Base-by-base conservation (phyloP, 2,888 invertebrate species). In the Saturnia pavonia region DNA sequence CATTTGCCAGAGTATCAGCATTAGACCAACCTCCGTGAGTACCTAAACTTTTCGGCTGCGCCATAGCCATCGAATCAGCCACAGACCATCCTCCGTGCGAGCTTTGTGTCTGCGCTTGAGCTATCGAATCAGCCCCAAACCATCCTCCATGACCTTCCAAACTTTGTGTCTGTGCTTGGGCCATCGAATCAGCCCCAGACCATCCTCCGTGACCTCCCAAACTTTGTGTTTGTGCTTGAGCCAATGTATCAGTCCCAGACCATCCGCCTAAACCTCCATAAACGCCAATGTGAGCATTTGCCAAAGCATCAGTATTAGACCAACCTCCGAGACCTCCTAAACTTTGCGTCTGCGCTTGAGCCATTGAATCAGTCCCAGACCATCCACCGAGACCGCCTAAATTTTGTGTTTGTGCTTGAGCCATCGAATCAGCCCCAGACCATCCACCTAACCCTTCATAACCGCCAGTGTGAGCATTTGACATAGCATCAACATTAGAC, bases 221-320 rank as follows among this genome's bases (percentile, higher is more conserved):
- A 71, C 75, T 73, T 22, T 71, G 68, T 7, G 76, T 73, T 54
- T 76, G 69, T 27, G 80, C 79, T 65, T 72, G 69, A 8, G 79
- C 77, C 9, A 68, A 19, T 16, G 80, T 79, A 34, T 72, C 73
- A 7, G 78, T 74, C 51, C 76, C 68, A 1, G 76, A 73, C 16
- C 67, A 69, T 22, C 73, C 75, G 27, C 77, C 82, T 22, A 69
- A 72, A 4, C 75, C 74, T 0, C 63, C 74, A 34, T n/a, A 42
- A 40, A 57, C 75, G 65, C 67, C 70, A 69, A 73, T 75, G 57
- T 76, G 70, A 43, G 73, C 75, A 45, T 67, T 71, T 11, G 75
- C 75, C 14, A 66, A 48, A 12, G 73, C 70, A 0, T 69, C 69
- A 42, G 69, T 70, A 11, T 68, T 65, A 19, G 74, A 68, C 22